Conservation (phyloP, 2,113 vertebrate species). For the Damaliscus lunatus region DNA sequence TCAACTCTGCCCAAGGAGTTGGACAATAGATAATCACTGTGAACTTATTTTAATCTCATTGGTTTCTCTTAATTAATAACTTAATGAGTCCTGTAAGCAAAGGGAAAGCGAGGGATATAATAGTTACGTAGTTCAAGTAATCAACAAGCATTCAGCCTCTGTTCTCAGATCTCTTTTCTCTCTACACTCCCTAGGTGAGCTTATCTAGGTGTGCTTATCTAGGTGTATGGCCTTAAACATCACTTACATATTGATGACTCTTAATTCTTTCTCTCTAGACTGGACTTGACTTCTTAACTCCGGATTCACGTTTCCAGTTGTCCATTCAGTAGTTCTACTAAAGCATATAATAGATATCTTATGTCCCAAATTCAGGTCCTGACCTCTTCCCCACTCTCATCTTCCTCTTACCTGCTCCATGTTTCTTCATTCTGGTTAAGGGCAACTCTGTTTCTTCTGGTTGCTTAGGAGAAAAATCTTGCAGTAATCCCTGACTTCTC, state of each 20-base stretch:
- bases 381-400: background rate
- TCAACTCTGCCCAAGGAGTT: background rate
- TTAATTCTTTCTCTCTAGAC: background rate
- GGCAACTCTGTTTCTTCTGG: background rate
- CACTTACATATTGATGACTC: background rate
- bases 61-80: slow-evolving; percentile 1
- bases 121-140: background rate
- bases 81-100: background rate
- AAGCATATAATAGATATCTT: background rate
- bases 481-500: background rate
- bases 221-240: background rate
- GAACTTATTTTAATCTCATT: background rate
- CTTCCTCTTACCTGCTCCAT: background rate
- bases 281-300: background rate
- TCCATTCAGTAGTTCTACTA: background rate
- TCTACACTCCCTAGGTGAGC: background rate
- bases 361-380: background rate
- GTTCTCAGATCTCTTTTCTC: background rate
- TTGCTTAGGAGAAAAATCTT: background rate
- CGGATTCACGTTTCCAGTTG: background rate
- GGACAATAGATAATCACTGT: background rate
- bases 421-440: background rate
- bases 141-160: background rate
- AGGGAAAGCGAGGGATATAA: background rate
- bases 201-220: background rate